Evolutionary conservation across 2,113 vertebrate species (phyloP), one percentile per base, ranked within the genome.

Genomic region (chimpanzee (Pan troglodytes)): DNA sequence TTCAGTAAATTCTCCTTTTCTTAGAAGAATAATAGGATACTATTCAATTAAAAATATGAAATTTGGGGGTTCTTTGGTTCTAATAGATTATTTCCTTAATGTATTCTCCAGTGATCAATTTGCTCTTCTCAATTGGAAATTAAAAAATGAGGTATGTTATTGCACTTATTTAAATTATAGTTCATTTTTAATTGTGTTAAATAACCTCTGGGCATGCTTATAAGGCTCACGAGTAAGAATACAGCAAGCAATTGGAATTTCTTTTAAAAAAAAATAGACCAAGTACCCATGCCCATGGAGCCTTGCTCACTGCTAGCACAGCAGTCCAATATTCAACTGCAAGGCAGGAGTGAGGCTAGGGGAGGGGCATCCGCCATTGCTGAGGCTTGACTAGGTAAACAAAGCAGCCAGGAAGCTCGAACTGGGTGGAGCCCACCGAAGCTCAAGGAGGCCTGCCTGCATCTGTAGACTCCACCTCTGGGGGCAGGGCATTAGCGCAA

Each of bases 111-210:
- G 79, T 25, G 57, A 81, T 94, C 73, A 94, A 81, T 93, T 88
- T 97, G 30, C 38, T 93, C 73, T 90, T 96, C 50, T 50, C 79
- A 78, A 64, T 0, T 82, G 32, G 64, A 45, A 95, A 97, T 8
- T 8, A 93, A 38, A 90, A 96, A 95, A 76, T 67, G 6, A 7
- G 59, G 70, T 50, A 98, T 93, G 91, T 94, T 86, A 96, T 83
- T 68, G 17, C 25, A 95, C 22, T 88, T 87, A 88, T 84, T 95
- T 89, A 97, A 97, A 95, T 86, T 97, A 91, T 57, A 92, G 45
- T 50, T 93, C 79, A 95, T 94, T 96, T 95, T 82, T 70, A 52
- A 90, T 86, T 86, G 59, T 92, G 52, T 96, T 94, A 97, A 95
- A 96, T 87, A 96, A 89, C 38, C 85, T 96, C 68, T 94, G 61